Base-by-base conservation (phyloP, 2,888 invertebrate genomes). In the Spilarctia lutea region DNA sequence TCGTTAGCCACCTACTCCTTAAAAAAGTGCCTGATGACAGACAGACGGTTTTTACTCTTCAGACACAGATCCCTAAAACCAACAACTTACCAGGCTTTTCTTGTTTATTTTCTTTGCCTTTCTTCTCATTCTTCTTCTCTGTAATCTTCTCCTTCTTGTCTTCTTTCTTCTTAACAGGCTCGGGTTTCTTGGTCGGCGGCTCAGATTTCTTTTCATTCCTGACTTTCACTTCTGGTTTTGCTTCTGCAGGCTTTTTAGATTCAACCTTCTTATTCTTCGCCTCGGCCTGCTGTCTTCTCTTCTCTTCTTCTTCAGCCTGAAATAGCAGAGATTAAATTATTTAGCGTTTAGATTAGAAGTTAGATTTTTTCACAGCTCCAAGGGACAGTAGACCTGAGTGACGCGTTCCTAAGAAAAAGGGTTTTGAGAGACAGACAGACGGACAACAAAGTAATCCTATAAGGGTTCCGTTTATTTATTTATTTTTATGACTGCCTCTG, bases 291-390 rank as follows among this genome's bases (percentile, higher is more conserved):
- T 88, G 88, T 30, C 83, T 86, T 65, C 85, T 85, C 60, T 83
- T 87, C 52, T 93, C 92, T 81, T 93, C 92, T 85, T 93, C 93
- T 82, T 92, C 93, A 2, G 91, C 92, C 93, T 94, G 74, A 0
- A 74, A 76, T 20, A 48, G 24, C 1, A 71, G 42, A 39, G 1
- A 7, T 7, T 16, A 13, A 16, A 42, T 10, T 42, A 11, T 13
- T 13, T 13, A 42, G 8, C n/a, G n/a, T n/a, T n/a, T n/a, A n/a
- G n/a, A n/a, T n/a, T n/a, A n/a, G n/a, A n/a, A n/a, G n/a, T n/a
- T n/a, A n/a, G n/a, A n/a, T n/a, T n/a, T n/a, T n/a, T n/a, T n/a
- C n/a, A n/a, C n/a, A n/a, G n/a, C n/a, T n/a, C n/a, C n/a, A n/a
- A n/a, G n/a, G n/a, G n/a, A n/a, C n/a, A n/a, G n/a, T n/a, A n/a